Percentiles rank a stretch among this genome's conserved stretches.
These are phyloP conservation scores for Zelostemma sp. DNA, from an alignment of 1,140 invertebrate species.

Conservation along the genomic window DNA sequence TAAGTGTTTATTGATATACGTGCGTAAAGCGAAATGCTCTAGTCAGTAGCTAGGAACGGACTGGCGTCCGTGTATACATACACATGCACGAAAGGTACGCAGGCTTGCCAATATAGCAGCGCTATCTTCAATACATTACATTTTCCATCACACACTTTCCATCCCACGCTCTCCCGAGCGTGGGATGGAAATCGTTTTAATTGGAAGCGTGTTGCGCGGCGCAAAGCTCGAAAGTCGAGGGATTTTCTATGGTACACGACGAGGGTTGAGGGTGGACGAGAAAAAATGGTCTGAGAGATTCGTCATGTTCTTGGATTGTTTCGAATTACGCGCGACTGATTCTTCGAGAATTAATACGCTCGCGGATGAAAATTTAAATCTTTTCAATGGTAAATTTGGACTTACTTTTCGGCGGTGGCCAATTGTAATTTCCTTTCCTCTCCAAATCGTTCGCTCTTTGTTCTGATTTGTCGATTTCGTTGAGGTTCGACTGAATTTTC, in stretches of 20 bases:
- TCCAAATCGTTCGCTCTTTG: conserved; percentile 72
- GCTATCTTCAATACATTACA: too few species aligned
- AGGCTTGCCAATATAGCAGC: too few species aligned
- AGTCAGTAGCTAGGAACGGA: too few species aligned
- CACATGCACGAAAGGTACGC: too few species aligned
- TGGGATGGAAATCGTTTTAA: conserved; percentile 53
- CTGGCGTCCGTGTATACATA: too few species aligned
- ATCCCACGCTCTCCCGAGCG: too few species aligned
- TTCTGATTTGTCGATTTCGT: conserved; percentile 79
- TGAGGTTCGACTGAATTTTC: conserved; percentile 77
- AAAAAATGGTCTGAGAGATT: background rate
- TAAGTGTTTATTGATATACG: too few species aligned
- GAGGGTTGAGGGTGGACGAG: background rate
- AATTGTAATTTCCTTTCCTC: conserved; percentile 61
- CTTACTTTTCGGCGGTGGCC: conserved; percentile 60
- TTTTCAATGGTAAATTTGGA: conserved; percentile 3
- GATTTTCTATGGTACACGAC: background rate
- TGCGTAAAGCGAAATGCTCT: too few species aligned
- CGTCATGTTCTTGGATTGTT: background rate
- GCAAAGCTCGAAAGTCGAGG: conserved; percentile 44
- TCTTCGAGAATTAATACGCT: background rate
- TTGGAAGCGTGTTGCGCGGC: conserved; percentile 43
- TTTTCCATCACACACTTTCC: conserved; percentile 27
- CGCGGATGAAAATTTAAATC: background rate
- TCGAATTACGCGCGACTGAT: background rate